These are phyloP conservation scores for Pogonognathellus flavescens DNA, from an alignment of 1,140 invertebrate species.

Conservation along the genomic window DNA sequence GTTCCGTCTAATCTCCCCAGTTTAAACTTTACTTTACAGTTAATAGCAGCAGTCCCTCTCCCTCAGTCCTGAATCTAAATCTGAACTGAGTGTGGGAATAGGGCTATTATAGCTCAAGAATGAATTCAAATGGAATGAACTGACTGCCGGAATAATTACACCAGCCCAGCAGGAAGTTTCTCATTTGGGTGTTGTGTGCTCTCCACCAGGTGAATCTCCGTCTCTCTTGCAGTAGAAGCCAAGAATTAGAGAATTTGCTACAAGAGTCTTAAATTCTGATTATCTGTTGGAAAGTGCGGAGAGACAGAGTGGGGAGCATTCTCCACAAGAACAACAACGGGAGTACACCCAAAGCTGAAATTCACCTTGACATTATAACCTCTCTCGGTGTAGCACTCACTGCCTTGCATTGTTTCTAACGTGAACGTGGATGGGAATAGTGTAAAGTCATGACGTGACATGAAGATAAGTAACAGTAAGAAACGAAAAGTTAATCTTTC, in stretches of 20 bases:
- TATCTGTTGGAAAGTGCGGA: too few relatives aligned
- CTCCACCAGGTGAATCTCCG: neutral
- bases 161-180: slow-evolving; percentile 33
- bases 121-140: neutral
- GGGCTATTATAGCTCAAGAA: neutral
- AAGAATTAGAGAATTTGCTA: neutral
- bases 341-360: neutral
- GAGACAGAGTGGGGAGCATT: too few relatives aligned
- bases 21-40: slow-evolving; percentile 28
- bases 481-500: slow-evolving; percentile 9
- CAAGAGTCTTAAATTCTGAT: too few relatives aligned
- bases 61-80: too few relatives aligned
- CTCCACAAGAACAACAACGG: too few relatives aligned
- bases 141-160: slow-evolving; percentile 35
- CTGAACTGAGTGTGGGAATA: neutral
- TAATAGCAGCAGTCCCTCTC: too few relatives aligned
- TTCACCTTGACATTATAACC: slow-evolving; percentile 34
- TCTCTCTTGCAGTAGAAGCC: neutral
- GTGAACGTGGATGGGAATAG: neutral
- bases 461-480: neutral
- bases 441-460: slow-evolving; percentile 19
- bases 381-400: neutral
- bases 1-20: neutral
- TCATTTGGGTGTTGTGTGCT: neutral
- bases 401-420: neutral